Base-by-base conservation (phyloP, 2,797 vertebrate genomes). In the Tadarida brasiliensis region DNA sequence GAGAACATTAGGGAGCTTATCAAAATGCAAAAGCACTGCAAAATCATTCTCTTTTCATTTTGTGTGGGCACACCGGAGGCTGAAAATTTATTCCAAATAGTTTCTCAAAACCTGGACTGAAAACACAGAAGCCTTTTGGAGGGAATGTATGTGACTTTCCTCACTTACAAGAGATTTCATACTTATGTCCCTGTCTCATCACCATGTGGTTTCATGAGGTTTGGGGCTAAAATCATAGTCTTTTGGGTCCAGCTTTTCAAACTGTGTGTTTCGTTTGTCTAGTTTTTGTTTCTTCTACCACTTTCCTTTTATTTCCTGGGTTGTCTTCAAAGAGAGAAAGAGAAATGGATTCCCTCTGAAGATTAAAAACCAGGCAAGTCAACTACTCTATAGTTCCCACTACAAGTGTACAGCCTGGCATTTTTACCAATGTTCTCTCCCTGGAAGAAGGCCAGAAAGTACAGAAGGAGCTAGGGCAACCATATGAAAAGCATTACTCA, bases 61-160 rank as follows among this genome's bases (percentile, higher is more conserved):
- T 84, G 22, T 33, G 77, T 80, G 76, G 76, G 56, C 80, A 87
- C 83, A 49, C 56, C 24, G 73, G 80, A 97, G 63, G 71, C 65
- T 93, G 28, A 74, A 30, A 56, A 77, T 19, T 39, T 51, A 83
- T 67, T 80, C 39, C 81, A 94, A 78, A 80, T 57, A 49, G 30
- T 61, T 86, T 85, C 33, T 57, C 82, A 92, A 95, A 87, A 82
- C 44, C 47, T 70, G 35, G 51, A 65, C 71, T 51, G 57, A 91
- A 91, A 56, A 77, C 68, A 39, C 28, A 5, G 44, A 89, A 93
- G 51, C 30, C 54, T 90, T 95, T 51, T 24, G 70, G 59, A 81
- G 19, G 33, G 24, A 49, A 39, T 12, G 8, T 74, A 16, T 71
- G 44, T 85, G 74, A 20, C 19, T 83, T 84, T 51, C 67, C 11